Percentiles rank a stretch among this genome's conserved stretches.
phyloP scores from a whole-genome alignment of 1,140 invertebrate species.

The Pemphigus obesinymphae region DNA sequence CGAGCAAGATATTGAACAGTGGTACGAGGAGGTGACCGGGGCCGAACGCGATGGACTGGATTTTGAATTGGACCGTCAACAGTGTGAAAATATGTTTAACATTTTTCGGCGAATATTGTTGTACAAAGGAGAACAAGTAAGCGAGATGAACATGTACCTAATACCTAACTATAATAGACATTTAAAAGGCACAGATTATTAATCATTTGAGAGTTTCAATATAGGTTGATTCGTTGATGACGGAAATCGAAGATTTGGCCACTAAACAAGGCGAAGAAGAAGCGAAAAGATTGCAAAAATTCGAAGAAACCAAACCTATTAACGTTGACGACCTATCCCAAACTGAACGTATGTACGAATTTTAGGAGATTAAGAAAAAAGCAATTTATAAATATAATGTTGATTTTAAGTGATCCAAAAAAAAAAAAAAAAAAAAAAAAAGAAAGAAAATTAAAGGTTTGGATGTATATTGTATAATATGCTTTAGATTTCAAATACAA shows the following conservation, averaged over 20 bases:
- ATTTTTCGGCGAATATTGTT: conserved; percentile 33
- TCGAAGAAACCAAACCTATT: neutral
- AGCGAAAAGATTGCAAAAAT: conserved; percentile 12
- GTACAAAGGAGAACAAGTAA: conserved; percentile 43
- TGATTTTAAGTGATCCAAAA: too few species aligned
- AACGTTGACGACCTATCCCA: neutral
- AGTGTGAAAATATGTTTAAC: conserved; percentile 33
- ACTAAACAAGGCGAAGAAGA: conserved; percentile 42
- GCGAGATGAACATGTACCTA: too few species aligned
- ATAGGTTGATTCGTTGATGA: conserved; percentile 39
- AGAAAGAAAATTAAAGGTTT: too few species aligned
- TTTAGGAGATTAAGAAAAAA: neutral
- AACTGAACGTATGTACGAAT: conserved; percentile 8
- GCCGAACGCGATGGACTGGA: neutral
- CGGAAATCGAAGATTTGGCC: conserved; percentile 36
- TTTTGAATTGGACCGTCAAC: conserved; percentile 5
- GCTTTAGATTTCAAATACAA: too few species aligned
- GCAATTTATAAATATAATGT: too few species aligned
- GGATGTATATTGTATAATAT: too few species aligned
- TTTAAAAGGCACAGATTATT: too few species aligned
- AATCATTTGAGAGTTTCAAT: too few species aligned
- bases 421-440: too few species aligned
- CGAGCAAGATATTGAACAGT: conserved; percentile 17
- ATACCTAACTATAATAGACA: too few species aligned
- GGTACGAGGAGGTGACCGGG: neutral